These are phyloP conservation scores for Bufo bufo DNA, from an alignment of 2,113 vertebrate species.

Conservation along the genomic window DNA sequence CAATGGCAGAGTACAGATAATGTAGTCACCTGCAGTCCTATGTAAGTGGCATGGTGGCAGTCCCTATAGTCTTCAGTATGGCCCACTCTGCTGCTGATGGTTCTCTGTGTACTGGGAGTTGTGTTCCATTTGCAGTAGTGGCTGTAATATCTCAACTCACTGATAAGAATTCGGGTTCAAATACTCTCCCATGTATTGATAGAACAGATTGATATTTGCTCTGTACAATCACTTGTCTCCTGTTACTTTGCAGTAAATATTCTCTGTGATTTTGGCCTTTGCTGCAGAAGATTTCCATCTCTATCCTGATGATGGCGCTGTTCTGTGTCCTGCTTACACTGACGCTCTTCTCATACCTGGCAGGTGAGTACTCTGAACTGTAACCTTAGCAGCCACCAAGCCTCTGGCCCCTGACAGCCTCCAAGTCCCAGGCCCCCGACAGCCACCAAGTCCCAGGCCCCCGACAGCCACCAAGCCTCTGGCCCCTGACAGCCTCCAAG, in stretches of 20 bases:
- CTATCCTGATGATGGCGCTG: slow-evolving; percentile 18
- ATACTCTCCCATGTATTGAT: too few relatives aligned
- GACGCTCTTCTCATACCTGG: background rate
- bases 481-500: too few relatives aligned
- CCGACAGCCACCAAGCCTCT: too few relatives aligned
- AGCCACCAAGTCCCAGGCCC: too few relatives aligned
- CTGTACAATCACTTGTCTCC: background rate
- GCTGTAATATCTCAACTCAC: too few relatives aligned
- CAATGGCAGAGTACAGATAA: background rate
- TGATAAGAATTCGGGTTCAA: too few relatives aligned
- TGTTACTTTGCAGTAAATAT: background rate
- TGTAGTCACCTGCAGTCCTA: background rate
- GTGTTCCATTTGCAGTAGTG: too few relatives aligned
- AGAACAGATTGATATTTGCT: too few relatives aligned
- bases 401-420: background rate
- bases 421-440: too few relatives aligned
- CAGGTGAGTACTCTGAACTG: slow-evolving; percentile 13
- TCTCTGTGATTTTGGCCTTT: background rate
- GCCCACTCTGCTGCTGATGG: too few relatives aligned
- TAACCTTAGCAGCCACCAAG: background rate
- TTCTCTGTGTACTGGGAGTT: too few relatives aligned
- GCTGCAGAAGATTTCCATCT: background rate
- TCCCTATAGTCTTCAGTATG: too few relatives aligned
- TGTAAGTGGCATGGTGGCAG: background rate
- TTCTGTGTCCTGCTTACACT: background rate